Evolutionary conservation across 2,113 vertebrate species (phyloP), one percentile per base, ranked within the genome.

Genomic region (Hylia prasina): DNA sequence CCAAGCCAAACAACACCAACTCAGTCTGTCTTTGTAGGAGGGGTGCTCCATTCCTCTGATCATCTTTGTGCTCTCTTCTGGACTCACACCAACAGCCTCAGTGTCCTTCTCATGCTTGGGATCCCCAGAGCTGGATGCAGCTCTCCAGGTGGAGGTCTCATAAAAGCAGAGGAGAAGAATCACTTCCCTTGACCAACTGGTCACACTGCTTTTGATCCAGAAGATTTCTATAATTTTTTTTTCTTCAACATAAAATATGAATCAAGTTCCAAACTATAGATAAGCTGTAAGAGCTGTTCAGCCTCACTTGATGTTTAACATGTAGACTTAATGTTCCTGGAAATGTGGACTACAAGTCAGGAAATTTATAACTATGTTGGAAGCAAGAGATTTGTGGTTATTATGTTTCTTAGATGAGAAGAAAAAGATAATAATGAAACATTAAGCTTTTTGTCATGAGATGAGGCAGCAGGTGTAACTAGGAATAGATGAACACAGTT

Each of bases 291-390:
- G 44, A 82, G 51, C 65, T 78, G 33, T 76, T 97, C 80, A 77
- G 45, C 40, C 27, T 95, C 73, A 89, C 91, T 86, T 90, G 60
- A 70, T 96, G 64, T 80, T 95, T 93, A 94, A 94, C 68, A 87
- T 6, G 11, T 61, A 77, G 78, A 82, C 60, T 86, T 96, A 96
- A 73, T 76, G 60, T 86, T 39, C 65, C 68, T 64, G 48, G 63
- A n/a, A 88, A 79, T 39, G 47, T 28, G 48, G 91, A 60, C 78
- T 83, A 47, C 16, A 90, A 81, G 58, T 64, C 54, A 93, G 71
- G 64, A 93, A 87, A 73, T 76, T 91, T 87, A 78, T 79, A 64
- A 80, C 31, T 70, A 28, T 54, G 77, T 54, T 92, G 47, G 58
- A 89, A 97, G 64, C 39, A 88, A 87, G 86, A 91, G 63, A 85